Percentiles rank a stretch among this genome's conserved stretches.
These are phyloP conservation scores for Gorsachius goisagi DNA, from an alignment of 2,113 vertebrate genomes.

Conservation along the genomic window DNA sequence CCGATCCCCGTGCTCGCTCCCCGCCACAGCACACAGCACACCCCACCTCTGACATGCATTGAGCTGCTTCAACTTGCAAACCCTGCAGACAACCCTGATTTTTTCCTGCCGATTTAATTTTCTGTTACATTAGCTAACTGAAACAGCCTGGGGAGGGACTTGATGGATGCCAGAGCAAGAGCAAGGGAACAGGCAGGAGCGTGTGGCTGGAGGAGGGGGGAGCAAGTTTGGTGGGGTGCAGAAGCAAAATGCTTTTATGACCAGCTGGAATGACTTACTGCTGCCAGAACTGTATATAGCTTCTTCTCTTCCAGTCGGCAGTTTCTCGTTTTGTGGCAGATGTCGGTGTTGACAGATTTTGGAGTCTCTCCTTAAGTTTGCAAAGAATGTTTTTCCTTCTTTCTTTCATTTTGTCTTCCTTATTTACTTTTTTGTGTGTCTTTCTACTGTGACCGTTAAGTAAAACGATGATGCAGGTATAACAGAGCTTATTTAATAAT, in stretches of 20 bases:
- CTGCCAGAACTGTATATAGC: neutral
- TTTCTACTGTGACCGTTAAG: neutral
- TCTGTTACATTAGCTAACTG: neutral
- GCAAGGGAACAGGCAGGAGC: neutral
- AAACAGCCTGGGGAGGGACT: neutral
- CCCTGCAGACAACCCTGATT: neutral
- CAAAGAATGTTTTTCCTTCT: neutral
- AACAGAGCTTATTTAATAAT: neutral
- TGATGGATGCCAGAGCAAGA: neutral
- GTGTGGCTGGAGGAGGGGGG: neutral
- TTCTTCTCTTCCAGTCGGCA: neutral
- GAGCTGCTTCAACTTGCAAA: neutral
- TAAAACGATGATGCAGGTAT: neutral
- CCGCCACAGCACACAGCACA: too few relatives aligned
- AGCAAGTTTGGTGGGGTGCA: neutral
- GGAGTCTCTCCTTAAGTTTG: neutral
- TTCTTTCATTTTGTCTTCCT: neutral
- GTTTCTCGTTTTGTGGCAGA: neutral
- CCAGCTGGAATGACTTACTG: neutral
- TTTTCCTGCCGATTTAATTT: neutral
- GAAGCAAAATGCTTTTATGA: neutral
- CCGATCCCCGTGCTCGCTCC: too few relatives aligned
- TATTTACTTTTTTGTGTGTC: neutral
- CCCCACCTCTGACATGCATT: rapidly evolving
- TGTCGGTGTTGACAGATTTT: neutral